Conservation (phyloP, 2,888 invertebrate genomes). For the Ptycholaimellus sp. region DNA sequence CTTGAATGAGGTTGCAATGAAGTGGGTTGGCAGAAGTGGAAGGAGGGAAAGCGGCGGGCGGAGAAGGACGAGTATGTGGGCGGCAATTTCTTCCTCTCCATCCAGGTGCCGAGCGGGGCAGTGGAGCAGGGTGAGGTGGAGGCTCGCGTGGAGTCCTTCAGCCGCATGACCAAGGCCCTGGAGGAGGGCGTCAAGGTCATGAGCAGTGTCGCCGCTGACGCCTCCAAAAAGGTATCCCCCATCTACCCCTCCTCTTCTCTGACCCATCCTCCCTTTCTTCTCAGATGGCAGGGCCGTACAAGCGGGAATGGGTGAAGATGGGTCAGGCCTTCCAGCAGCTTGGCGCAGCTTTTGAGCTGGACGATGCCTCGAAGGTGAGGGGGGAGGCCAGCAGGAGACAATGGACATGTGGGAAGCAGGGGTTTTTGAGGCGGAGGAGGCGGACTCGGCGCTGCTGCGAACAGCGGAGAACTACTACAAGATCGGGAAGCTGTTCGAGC, state of each 20-base stretch:
- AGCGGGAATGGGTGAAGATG: constrained; percentile 66
- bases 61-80: constrained; percentile 75
- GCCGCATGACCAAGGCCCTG: constrained; percentile 11
- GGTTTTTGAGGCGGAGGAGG: no score
- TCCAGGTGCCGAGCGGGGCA: constrained; percentile 57
- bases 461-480: constrained; percentile 68
- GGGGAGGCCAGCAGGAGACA: no score
- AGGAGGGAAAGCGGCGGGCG: constrained; percentile 73
- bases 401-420: no score
- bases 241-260: constrained; percentile 11
- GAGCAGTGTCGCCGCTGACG: no score
- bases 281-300: constrained; percentile 38
- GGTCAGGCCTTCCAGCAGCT: constrained; percentile 61
- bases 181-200: constrained; percentile 9
- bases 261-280: constrained; percentile 12
- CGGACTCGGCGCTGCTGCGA: constrained; percentile 55
- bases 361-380: no score
- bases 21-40: constrained; percentile 45
- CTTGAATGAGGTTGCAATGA: no score
- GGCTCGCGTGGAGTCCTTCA: constrained; percentile 18
- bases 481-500: constrained; percentile 64
- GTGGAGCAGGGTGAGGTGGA: constrained; percentile 35
- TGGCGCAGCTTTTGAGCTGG: constrained; percentile 56
- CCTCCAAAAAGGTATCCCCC: no score
- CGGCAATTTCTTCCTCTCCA: constrained; percentile 64